These are phyloP conservation scores for Thinocorus orbignyianus DNA, from an alignment of 2,113 vertebrate genomes.

Conservation along the genomic window DNA sequence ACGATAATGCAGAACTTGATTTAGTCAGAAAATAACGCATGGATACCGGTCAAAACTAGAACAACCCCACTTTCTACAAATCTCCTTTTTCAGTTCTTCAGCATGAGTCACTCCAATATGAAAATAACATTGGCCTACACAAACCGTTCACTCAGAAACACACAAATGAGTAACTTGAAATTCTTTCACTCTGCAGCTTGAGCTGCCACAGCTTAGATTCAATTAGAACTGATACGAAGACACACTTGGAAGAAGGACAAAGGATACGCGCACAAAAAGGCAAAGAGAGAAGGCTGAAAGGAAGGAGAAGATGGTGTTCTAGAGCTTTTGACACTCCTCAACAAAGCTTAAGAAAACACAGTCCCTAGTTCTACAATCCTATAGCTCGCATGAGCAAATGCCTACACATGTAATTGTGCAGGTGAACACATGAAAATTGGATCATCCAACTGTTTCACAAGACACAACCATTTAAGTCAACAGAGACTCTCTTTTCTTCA, in stretches of 20 bases:
- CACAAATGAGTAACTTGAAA: fast-evolving
- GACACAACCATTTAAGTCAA: not conserved
- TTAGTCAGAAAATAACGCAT: not conserved
- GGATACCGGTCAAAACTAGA: not conserved
- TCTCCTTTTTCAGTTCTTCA: not conserved
- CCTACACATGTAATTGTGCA: not conserved
- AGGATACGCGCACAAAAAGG: not conserved
- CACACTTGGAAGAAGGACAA: not conserved
- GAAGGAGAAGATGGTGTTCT: not conserved
- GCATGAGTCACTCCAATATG: not conserved
- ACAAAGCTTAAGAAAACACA: not conserved
- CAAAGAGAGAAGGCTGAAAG: not conserved
- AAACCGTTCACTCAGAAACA: not conserved
- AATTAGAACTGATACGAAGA: not conserved
- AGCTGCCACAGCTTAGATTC: not conserved
- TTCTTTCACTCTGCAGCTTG: not conserved
- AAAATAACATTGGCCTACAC: not conserved
- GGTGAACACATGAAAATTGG: not conserved
- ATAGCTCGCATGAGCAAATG: not conserved
- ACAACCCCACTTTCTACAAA: not conserved
- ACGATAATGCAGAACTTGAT: not conserved
- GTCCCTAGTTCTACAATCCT: not conserved
- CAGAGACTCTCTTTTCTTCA: not conserved
- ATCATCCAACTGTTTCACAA: not conserved
- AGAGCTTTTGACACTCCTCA: not conserved